These are phyloP conservation scores for Drosophila anomalata DNA, from an alignment of 2,888 invertebrate genomes.

Conservation along the genomic window DNA sequence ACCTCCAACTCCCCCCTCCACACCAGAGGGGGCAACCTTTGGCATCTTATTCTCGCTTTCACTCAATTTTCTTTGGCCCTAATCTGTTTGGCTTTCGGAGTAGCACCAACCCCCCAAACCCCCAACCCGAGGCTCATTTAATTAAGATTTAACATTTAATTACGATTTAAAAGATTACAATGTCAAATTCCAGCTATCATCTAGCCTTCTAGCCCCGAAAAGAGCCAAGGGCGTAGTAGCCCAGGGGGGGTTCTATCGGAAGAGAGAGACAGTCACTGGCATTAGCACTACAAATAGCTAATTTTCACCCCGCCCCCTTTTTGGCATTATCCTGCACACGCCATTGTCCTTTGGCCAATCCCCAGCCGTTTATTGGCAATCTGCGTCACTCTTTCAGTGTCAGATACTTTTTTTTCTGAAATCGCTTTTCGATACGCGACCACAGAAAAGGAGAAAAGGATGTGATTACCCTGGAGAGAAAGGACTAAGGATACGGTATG, in stretches of 20 bases:
- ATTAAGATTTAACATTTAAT: conserved; percentile 72
- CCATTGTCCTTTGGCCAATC: background rate
- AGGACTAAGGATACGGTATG: background rate
- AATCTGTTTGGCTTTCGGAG: conserved; percentile 15
- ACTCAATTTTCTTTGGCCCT: background rate
- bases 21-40: background rate
- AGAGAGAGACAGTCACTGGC: no score
- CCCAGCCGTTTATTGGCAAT: conserved; percentile 8
- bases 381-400: conserved; percentile 30
- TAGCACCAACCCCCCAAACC: background rate
- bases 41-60: background rate
- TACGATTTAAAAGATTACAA: conserved; percentile 70
- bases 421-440: conserved; percentile 44
- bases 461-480: conserved; percentile 44
- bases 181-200: conserved; percentile 51
- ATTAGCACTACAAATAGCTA: background rate
- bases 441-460: conserved; percentile 29
- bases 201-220: conserved; percentile 2
- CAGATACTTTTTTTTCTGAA: conserved; percentile 36
- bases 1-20: background rate
- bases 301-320: background rate
- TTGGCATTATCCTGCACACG: background rate
- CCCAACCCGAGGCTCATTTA: conserved; percentile 49
- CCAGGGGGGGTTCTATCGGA: background rate
- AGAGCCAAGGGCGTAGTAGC: background rate